phyloP scores from a whole-genome alignment of 1,140 invertebrate species.

The Leptopilina clavipes region DNA sequence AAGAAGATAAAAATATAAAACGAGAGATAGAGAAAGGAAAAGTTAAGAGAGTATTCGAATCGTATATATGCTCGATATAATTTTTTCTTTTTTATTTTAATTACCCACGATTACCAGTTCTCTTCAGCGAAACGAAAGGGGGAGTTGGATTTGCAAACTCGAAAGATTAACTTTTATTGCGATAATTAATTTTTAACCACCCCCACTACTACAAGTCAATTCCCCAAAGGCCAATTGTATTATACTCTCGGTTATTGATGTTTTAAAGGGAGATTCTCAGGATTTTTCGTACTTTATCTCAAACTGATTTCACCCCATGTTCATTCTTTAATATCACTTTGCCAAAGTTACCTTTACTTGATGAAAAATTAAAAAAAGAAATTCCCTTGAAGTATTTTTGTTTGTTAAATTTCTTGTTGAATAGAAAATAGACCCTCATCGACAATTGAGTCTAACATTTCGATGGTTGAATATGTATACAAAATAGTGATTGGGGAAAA shows the following conservation, averaged over 20 bases:
- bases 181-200: constrained; percentile 62
- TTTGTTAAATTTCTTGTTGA: not conserved
- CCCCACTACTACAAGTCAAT: constrained; percentile 28
- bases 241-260: constrained; percentile 61
- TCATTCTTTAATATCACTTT: not conserved
- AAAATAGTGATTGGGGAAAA: constrained; percentile 1
- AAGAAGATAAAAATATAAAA: constrained; percentile 1
- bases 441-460: too few relatives aligned
- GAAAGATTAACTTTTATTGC: constrained; percentile 59
- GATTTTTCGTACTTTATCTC: constrained; percentile 40
- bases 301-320: constrained; percentile 2
- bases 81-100: constrained; percentile 46
- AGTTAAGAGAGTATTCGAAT: constrained; percentile 6
- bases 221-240: constrained; percentile 54
- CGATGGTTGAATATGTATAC: too few relatives aligned
- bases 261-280: constrained; percentile 39
- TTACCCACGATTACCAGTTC: constrained; percentile 39
- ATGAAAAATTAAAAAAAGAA: not conserved
- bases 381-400: too few relatives aligned
- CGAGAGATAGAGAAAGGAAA: not conserved
- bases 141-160: constrained; percentile 45
- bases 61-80: constrained; percentile 45
- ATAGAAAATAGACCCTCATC: not conserved
- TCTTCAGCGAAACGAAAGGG: not conserved
- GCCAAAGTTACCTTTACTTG: not conserved